Evolutionary conservation across 2,797 vertebrate species (phyloP).

Genomic region (Bufotes viridis): DNA sequence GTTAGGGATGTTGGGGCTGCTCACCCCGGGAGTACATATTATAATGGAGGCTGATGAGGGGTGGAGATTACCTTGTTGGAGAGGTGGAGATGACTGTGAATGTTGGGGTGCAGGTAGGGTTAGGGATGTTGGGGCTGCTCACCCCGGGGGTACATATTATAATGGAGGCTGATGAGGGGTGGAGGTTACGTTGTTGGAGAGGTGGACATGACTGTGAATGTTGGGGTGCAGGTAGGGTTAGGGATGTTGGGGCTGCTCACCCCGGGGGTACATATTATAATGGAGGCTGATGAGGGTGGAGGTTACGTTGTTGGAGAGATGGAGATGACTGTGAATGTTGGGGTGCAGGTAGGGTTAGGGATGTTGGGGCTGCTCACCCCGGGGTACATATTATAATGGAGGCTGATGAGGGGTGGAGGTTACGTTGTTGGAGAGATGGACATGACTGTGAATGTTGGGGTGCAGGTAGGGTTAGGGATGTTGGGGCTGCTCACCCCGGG

Average conservation of each 20-base stretch:
- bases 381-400: neutral
- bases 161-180: too few relatives aligned
- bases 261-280: neutral
- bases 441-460: too few relatives aligned
- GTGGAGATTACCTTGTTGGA: too few relatives aligned
- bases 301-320: neutral
- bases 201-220: neutral
- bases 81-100: too few relatives aligned
- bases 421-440: neutral
- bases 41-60: too few relatives aligned
- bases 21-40: too few relatives aligned
- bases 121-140: too few relatives aligned
- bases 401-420: neutral
- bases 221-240: neutral
- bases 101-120: too few relatives aligned
- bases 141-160: too few relatives aligned
- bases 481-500: neutral
- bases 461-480: neutral
- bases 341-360: neutral
- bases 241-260: neutral
- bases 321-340: too few relatives aligned
- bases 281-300: neutral
- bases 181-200: neutral
- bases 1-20: too few relatives aligned
- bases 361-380: neutral